Evolutionary conservation across 1,140 invertebrate genomes (phyloP).

Genomic region (Bombus terrestris): DNA sequence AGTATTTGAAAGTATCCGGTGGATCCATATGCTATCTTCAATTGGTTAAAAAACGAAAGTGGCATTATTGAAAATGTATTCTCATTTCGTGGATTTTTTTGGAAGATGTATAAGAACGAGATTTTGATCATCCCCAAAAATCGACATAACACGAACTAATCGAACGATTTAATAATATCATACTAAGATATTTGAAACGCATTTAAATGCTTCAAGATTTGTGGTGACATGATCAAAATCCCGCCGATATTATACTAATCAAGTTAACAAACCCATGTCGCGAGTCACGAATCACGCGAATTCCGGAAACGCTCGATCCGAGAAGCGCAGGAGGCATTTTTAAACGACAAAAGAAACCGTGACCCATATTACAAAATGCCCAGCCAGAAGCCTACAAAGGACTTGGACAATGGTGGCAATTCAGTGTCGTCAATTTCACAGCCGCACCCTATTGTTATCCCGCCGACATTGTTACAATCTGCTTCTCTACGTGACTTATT

Average conservation of each 20-base stretch:
- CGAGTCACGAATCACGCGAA: conserved; percentile 28
- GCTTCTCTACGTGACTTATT: not conserved
- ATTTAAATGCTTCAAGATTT: not conserved
- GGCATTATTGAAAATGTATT: too few relatives aligned
- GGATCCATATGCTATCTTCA: too few relatives aligned
- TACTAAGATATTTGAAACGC: not conserved
- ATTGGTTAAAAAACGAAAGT: too few relatives aligned
- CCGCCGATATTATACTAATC: too few relatives aligned
- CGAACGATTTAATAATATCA: too few relatives aligned
- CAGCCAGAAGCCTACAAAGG: not conserved
- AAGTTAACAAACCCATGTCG: not conserved
- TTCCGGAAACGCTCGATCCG: conserved; percentile 24
- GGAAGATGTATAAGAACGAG: too few relatives aligned
- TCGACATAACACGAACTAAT: too few relatives aligned
- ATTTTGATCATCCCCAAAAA: too few relatives aligned
- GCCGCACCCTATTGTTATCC: conserved; percentile 57
- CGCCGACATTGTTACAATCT: conserved; percentile 58
- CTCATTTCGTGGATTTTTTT: too few relatives aligned
- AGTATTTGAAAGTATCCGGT: too few relatives aligned
- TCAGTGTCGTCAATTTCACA: conserved; percentile 51
- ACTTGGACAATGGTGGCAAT: conserved; percentile 23
- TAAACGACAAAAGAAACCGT: conserved; percentile 2
- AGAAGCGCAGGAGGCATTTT: not conserved
- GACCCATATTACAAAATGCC: conserved; percentile 2
- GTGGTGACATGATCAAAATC: too few relatives aligned